Base-by-base conservation (phyloP, 2,888 invertebrate genomes). In the Drosophila quinaria region DNA sequence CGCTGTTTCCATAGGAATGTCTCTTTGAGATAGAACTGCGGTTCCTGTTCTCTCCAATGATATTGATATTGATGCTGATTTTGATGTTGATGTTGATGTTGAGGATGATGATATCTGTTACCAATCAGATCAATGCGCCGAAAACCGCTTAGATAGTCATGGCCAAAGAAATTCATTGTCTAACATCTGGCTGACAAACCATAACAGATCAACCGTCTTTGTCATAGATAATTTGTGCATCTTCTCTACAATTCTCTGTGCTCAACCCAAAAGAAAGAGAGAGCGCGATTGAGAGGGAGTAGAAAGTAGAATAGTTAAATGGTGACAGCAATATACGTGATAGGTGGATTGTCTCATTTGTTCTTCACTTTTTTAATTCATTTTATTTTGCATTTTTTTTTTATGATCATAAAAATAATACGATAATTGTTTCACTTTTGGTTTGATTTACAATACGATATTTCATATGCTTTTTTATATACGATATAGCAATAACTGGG, bases 131-230 rank as follows among this genome's bases (percentile, higher is more conserved):
- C 83, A 39, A 90, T 91, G 67, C 90, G 90, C 35, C 88, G 89
- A 82, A 92, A 91, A 59, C 91, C 91, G 79, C 84, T 85, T 64
- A 91, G 81, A 82, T 91, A 88, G 81, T 92, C 90, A 82, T 90
- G 90, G 55, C 90, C 91, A 73, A 92, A 87, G 70, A 92, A 90
- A 90, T 92, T 91, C 92, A 92, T 92, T 73, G 79, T 90, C 80
- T 56, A 72, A 66, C 64, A 70, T 56, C 67, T 60, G 76, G 63
- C 67, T 47, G 60, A 69, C 35, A 62, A 54, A 50, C 54, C 61
- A 42, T 46, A 63, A 50, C 62, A 55, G 62, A 50, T 69, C 71
- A 68, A 58, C 50, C 77, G 52, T 70, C 60, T 74, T 63, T 46
- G 17, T 54, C 58, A 52, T 47, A 60, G 29, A 62, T 54, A 62